Base-by-base conservation (phyloP, 2,113 vertebrate species). In the Cairina moschata region DNA sequence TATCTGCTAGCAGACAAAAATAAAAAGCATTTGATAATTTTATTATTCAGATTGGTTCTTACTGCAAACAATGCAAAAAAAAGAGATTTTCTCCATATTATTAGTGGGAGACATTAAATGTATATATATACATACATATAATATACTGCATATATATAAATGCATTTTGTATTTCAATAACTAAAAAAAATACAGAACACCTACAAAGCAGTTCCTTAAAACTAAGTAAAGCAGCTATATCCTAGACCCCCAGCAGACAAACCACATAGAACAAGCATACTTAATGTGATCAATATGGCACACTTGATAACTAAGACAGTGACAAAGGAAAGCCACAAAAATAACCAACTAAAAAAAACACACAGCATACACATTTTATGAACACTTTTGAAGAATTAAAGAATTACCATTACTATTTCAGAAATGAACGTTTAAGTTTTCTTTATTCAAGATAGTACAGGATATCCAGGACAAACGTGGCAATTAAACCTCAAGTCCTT, bases 151-250 rank as follows among this genome's bases (percentile, higher is more conserved):
- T 48, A 48, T 48, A 48, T 48, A 48, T 22, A 21, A 11, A 40
- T 26, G 36, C 16, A 92, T 94, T 77, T 94, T 95, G 65, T 95
- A 58, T 95, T 97, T 97, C 88, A 88, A 98, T 15, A 78, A 96
- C 96, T 46, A 86, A 85, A 89, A 25, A 59, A 94, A 92, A 72
- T 56, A 63, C 13, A 26, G 68, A 95, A 93, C 68, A 82, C 60
- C 34, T 85, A 88, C 31, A 36, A 66, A 93, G 52, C 56, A 96
- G 68, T 92, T 95, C 93, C 84, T 97, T 94, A 90, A 95, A 83
- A 68, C 95, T 91, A 96, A 72, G 72, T 76, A 54, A 63, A 89
- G 11, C 32, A 52, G 6, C 4, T 60, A 66, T 60, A 76, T 28
- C 7, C 36, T 69, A 0, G 18, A 44, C 8, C 17, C 85, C 44